Evolutionary conservation across 2,888 invertebrate species (phyloP), one percentile per base, ranked within the genome.

Genomic region (Cybosia mesomella): DNA sequence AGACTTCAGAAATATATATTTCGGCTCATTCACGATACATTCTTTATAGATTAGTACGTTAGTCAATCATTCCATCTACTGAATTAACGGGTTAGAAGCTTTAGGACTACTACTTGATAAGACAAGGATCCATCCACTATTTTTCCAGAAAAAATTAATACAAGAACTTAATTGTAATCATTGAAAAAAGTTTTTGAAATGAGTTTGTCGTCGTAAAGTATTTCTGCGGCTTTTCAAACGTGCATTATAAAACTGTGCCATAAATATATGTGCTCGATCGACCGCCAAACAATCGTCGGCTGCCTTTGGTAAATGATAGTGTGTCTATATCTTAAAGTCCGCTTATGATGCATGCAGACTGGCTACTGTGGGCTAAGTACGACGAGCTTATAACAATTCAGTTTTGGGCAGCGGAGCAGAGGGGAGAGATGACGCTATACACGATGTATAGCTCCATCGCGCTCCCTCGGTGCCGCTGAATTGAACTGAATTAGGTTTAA

Each of bases 201-300:
- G 65, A 67, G 65, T 68, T 69, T 66, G 66, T 57, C 65, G 68
- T 75, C 71, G 70, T 80, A 79, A 80, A 78, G 66, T 67, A 67
- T 22, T 55, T n/a, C 21, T 18, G 64, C 72, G 70, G 72, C 57
- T 65, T 28, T 58, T 71, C 65, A 71, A 67, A 64, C 28, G 58
- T 69, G 64, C 28, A 60, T 67, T 64, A 76, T 74, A 78, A 76
- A 77, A 71, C 13, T 59, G 66, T 67, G 58, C 70, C 72, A 71
- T 74, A 71, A 75, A 73, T 80, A 54, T 79, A 53, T 53, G 28
- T 61, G 18, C 61, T 34, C 61, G 24, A 43, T 43, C 22, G 61
- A 68, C 61, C 65, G 65, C 64, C 68, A 68, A 65, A 68, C 61
- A 61, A 58, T 65, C 13, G 58, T 54, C 54, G 39, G 43, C 57